Evolutionary conservation across 2,797 vertebrate genomes (phyloP), one percentile per base, ranked within the genome.

Genomic region (Eupleurogrammus muticus): DNA sequence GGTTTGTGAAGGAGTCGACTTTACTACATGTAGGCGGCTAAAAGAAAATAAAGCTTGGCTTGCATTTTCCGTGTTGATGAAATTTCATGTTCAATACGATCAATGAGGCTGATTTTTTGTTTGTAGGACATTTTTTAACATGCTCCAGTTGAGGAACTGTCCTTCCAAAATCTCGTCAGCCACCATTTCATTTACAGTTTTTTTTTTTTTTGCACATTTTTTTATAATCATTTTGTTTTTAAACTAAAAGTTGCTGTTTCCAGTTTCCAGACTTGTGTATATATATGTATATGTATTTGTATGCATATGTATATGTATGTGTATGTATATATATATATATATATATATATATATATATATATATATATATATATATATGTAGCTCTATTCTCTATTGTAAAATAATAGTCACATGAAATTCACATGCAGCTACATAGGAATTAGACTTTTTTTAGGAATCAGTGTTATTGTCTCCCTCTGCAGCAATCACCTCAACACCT

Each of bases 401-500:
- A 28, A 38, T 68, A 35, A 67, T 28, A 28, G 28, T 28, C 28
- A 36, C 40, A 53, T 34, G 19, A 17, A 36, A 32, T n/a, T n/a
- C n/a, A n/a, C 49, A 34, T 64, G 62, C 50, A 32, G 64, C 64
- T 11, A 4, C 23, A 34, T 14, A 11, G 8, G 5, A 57, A 68
- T 19, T 42, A 17, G n/a, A 42, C 47, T 50, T 23, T 13, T 63
- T 74, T 6, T 59, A 7, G 24, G 32, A 46, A 50, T 67, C 32
- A 50, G 49, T 50, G 46, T 54, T 57, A 47, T 42, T 60, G 32
- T 44, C 40, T 38, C 13, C 34, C 56, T 82, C 72, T 66, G 56
- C 51, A 64, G 53, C 44, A 57, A 49, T 77, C 66, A 66, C 59
- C 49, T 55, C 74, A 63, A 54, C 69, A 35, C 67, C n/a, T 78